Evolutionary conservation across 2,888 invertebrate species (phyloP).

Genomic region (Ptycholaimellus sp.): DNA sequence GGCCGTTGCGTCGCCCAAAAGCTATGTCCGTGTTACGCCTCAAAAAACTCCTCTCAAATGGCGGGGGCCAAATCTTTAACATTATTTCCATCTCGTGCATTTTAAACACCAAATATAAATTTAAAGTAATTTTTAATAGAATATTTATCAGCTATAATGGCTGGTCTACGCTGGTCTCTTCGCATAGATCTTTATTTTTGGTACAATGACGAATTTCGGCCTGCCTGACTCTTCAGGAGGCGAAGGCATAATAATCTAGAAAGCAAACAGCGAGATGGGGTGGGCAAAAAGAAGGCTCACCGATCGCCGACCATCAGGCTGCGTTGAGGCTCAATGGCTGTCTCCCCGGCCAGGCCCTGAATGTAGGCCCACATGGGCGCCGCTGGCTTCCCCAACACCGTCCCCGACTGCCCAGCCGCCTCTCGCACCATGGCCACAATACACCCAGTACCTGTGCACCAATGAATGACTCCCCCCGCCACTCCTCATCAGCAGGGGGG

Average conservation of each 20-base stretch:
- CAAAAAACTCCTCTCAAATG: too few relatives aligned
- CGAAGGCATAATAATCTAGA: background rate
- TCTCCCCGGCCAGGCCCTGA: conserved; percentile 30
- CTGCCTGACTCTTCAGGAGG: background rate
- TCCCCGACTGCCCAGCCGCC: conserved; percentile 50
- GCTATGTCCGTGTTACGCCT: conserved; percentile 77
- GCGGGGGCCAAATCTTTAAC: too few relatives aligned
- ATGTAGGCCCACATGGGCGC: conserved; percentile 44
- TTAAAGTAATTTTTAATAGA: too few relatives aligned
- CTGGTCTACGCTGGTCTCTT: too few relatives aligned
- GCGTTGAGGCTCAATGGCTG: conserved; percentile 48
- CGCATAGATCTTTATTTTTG: too few relatives aligned
- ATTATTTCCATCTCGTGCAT: too few relatives aligned
- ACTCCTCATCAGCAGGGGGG: conserved; percentile 8
- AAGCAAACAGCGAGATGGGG: background rate
- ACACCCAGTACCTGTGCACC: conserved; percentile 41
- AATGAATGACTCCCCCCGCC: background rate
- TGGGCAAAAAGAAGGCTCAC: conserved; percentile 28
- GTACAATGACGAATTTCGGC: too few relatives aligned
- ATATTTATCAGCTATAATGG: too few relatives aligned
- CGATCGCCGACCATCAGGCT: conserved; percentile 79
- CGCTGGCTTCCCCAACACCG: conserved; percentile 70
- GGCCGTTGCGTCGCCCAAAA: conserved; percentile 61
- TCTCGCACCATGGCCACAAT: conserved; percentile 59
- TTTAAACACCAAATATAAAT: too few relatives aligned